Base-by-base conservation (phyloP, 1,140 invertebrate species). In the Leptopilina boulardi region DNA sequence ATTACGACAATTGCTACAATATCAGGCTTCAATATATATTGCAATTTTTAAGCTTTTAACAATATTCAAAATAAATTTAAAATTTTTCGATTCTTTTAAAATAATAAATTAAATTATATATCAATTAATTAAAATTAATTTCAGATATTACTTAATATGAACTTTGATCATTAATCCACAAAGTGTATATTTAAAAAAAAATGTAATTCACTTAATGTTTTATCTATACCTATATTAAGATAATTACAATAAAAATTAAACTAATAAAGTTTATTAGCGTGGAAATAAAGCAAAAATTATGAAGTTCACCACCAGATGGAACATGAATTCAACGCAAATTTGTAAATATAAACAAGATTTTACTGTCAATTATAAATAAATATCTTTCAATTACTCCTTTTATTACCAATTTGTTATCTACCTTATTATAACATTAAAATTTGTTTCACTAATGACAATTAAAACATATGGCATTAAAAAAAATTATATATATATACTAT, bases 311-410 rank as follows among this genome's bases (percentile, higher is more conserved):
- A 51, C 47, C 18, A 51, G 47, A 51, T 51, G 47, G 47, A 51
- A 47, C n/a, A 51, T n/a, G n/a, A 51, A 51, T 18, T 51, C 47
- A 51, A 51, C 3, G 47, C 4, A 2, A 51, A 51, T 51, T 18
- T 51, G 47, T 51, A 51, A 51, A 51, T 51, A 51, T 51, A 51
- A 51, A 51, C 47, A 51, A 18, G 47, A 18, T 51, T 44, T 51
- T 51, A 51, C 47, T 18, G 18, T 4, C 15, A 44, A 18, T 51
- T 51, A n/a, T 51, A 51, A 51, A 51, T 51, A 51, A 8, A 51
- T 5, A 51, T 18, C 18, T n/a, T 18, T n/a, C 13, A 18, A 51
- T 51, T 47, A 47, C 15, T 18, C 4, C n/a, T 51, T 18, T 51
- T 18, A 51, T n/a, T n/a, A n/a, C 18, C 47, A 51, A 51, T 51